Conservation (phyloP, 2,888 invertebrate species). For the Cinara cedri region DNA sequence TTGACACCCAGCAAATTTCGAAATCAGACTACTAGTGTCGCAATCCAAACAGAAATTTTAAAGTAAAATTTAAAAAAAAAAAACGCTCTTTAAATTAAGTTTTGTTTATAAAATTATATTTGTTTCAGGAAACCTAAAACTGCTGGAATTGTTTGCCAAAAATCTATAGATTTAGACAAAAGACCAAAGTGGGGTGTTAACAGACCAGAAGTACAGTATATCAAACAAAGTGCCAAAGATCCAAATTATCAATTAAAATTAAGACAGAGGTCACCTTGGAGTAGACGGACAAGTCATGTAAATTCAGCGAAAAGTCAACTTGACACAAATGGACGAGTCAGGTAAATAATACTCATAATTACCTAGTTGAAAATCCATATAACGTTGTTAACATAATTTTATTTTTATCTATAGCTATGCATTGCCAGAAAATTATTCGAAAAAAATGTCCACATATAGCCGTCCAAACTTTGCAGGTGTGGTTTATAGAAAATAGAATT, state of each 20-base stretch:
- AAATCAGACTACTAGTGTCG: constrained; percentile 36
- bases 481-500: constrained; percentile 3
- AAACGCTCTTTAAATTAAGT: neutral
- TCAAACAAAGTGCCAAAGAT: constrained; percentile 90
- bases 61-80: constrained; percentile 27
- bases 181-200: constrained; percentile 65
- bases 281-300: neutral
- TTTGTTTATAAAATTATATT: neutral
- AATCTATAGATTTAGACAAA: constrained; percentile 59
- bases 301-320: constrained; percentile 35
- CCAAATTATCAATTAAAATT: constrained; percentile 79
- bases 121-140: constrained; percentile 44
- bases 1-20: constrained; percentile 51
- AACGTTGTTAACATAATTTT: neutral
- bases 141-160: constrained; percentile 33
- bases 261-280: constrained; percentile 65
- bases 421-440: constrained; percentile 18
- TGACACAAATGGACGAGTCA: neutral
- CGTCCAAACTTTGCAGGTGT: constrained; percentile 50
- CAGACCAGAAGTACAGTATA: constrained; percentile 77
- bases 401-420: neutral
- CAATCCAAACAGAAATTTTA: constrained; percentile 32
- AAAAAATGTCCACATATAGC: constrained; percentile 20
- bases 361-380: neutral
- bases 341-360: neutral